Evolutionary conservation across 1,140 invertebrate species (phyloP), one percentile per base, ranked within the genome.

Genomic region (Aphidius gifuensis): DNA sequence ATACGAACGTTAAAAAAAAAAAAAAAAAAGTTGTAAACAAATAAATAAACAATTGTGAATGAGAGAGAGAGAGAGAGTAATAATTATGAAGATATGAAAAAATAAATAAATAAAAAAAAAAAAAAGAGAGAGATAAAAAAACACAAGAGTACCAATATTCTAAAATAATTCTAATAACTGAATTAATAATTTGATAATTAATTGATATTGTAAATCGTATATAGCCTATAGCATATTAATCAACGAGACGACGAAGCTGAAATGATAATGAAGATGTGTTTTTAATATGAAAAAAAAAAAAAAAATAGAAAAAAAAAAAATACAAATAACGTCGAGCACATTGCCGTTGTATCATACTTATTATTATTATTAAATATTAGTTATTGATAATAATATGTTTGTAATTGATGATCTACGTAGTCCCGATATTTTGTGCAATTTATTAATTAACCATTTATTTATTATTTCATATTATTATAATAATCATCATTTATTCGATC

Each of bases 171-270:
- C 76, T 81, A 81, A 79, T 76, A 73, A 74, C 77, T 80, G 69
- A 78, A 78, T 79, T 78, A 77, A 79, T 78, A 77, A 81, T 79
- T 81, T 80, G 77, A 80, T 80, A 80, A 79, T 79, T 79, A 74
- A 79, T 79, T 76, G 76, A 79, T 79, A 80, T 79, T 79, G 78
- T 79, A 79, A 75, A 78, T 77, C 71, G 70, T 80, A 32, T 32
- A 58, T 79, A 80, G 77, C 61, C 70, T 69, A 70, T 80, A 79
- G 76, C 64, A 66, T 73, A 77, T 76, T 78, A 74, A 76, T 74
- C 69, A 79, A 75, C 70, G 71, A 76, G 67, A 69, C 61, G 68
- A 66, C 53, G 63, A 62, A 56, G 67, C 65, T 64, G 61, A 66
- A 66, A 56, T 50, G 67, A 69, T 56, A 62, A 65, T 54, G 58